Conservation (phyloP, 2,113 vertebrate species). For the Lepus timidus region DNA sequence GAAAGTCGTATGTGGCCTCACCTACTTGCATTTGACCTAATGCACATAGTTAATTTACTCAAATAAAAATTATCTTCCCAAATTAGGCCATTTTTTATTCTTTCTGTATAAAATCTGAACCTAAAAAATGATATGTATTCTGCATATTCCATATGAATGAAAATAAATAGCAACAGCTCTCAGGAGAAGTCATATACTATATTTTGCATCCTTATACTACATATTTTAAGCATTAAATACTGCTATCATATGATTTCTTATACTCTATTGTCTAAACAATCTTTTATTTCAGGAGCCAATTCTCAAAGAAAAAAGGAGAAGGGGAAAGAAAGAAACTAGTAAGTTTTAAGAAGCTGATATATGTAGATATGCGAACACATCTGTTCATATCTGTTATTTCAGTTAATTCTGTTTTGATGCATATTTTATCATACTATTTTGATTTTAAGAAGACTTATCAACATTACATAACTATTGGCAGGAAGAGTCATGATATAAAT, state of each 20-base stretch:
- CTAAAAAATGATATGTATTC: not conserved
- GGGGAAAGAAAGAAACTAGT: not conserved
- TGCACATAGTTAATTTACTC: not conserved
- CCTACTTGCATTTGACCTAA: not conserved
- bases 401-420: not conserved
- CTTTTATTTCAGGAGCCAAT: not conserved
- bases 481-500: not conserved
- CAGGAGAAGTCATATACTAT: not conserved
- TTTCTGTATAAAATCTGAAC: not conserved
- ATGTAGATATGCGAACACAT: not conserved
- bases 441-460: not conserved
- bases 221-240: not conserved
- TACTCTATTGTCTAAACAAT: not conserved
- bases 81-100: not conserved
- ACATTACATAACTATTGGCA: not conserved
- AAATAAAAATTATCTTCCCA: not conserved
- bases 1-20: not conserved
- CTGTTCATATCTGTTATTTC: not conserved
- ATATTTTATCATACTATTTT: not conserved
- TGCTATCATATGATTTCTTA: not conserved
- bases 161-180: not conserved
- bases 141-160: not conserved
- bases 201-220: not conserved
- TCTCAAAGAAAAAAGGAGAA: not conserved
- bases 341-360: not conserved